Base-by-base conservation (phyloP, 2,888 invertebrate species). In the Cecidostiba fungosa region DNA sequence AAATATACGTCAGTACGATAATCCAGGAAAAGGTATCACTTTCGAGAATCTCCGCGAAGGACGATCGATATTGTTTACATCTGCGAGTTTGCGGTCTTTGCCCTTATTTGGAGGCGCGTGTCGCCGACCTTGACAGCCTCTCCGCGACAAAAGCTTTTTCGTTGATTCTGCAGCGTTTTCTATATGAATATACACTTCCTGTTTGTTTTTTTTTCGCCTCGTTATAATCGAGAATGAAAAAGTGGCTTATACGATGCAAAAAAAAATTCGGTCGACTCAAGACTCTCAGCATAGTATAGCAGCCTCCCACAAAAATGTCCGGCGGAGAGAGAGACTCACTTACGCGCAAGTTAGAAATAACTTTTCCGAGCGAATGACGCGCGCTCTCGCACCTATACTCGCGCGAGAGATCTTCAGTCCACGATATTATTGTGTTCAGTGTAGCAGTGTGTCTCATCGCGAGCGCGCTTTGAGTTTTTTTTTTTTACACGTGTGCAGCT, bases 321-420 rank as follows among this genome's bases (percentile, higher is more conserved):
- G 66, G 3, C 72, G n/a, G 47, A 1, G 36, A 36, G 47, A 1
- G 36, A 36, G 36, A 19, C 39, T 54, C 54, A 62, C 69, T 83
- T 85, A 80, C 86, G 83, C 80, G 77, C 77, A 54, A 84, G 89
- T 89, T 90, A 88, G 89, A 90, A 90, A 90, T 90, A 90, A 89
- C 89, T 89, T 89, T 88, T 83, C 85, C 86, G 87, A 86, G n/a
- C 85, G 85, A 88, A 81, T 88, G 89, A 90, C 88, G 90, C 86
- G 84, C 50, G 69, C 70, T n/a, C 76, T 87, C 84, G 66, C 73
- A 54, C 43, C 72, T 39, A 54, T 43, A 43, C 10, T 36, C 70
- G 10, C 36, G n/a, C 36, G 36, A 8, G 36, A 19, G 32, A 72
- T 39, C n/a, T 72, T 39, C 8, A 12, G 32, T n/a, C 19, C 50